These are phyloP conservation scores for Phengaris alcon DNA, from an alignment of 2,888 invertebrate genomes.

Conservation along the genomic window DNA sequence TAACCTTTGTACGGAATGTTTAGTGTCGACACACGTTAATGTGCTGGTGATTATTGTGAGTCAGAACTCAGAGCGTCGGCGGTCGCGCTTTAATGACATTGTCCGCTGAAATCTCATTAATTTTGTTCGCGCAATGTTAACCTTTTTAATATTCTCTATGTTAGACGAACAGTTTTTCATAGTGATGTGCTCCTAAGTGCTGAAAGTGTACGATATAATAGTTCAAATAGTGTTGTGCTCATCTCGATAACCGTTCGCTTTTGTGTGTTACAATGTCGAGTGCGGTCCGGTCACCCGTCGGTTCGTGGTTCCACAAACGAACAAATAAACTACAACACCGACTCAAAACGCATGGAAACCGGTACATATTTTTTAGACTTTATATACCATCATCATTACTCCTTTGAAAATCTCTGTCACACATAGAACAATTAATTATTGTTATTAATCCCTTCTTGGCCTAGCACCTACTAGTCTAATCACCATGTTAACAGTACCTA, in stretches of 20 bases:
- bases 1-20: conserved; percentile 48
- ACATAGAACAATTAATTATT: background rate
- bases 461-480: background rate
- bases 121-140: conserved; percentile 72
- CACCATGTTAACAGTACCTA: background rate
- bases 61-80: conserved; percentile 69
- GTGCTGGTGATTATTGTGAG: conserved; percentile 62
- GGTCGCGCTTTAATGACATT: conserved; percentile 63
- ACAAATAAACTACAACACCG: conserved; percentile 62
- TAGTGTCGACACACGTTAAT: conserved; percentile 46
- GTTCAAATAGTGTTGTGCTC: conserved; percentile 47
- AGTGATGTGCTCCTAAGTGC: conserved; percentile 56
- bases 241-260: conserved; percentile 49
- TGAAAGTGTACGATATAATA: conserved; percentile 49
- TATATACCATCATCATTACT: conserved; percentile 27
- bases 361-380: conserved; percentile 57
- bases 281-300: conserved; percentile 61
- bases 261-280: conserved; percentile 58
- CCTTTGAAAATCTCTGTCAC: background rate
- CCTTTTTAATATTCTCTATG: conserved; percentile 64
- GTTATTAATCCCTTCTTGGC: background rate
- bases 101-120: conserved; percentile 75
- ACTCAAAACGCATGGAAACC: conserved; percentile 68
- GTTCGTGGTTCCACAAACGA: conserved; percentile 68
- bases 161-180: conserved; percentile 54